Base-by-base conservation (phyloP, 2,797 vertebrate genomes). In the Tarsius wallacei region DNA sequence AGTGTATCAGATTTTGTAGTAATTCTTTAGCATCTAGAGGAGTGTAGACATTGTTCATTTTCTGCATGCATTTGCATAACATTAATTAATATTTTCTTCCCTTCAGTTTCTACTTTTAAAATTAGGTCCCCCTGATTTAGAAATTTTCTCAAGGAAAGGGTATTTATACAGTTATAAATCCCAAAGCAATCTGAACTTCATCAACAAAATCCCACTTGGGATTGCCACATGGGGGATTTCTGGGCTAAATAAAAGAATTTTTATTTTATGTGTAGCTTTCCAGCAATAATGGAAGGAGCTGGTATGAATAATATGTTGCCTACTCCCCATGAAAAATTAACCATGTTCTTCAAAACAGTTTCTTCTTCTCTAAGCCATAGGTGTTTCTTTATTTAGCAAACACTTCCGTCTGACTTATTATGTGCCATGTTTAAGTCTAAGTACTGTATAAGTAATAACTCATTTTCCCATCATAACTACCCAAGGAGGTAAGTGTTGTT, bases 351-450 rank as follows among this genome's bases (percentile, higher is more conserved):
- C 91, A 81, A 93, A 96, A 91, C 55, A 42, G 28, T 82, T 86
- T 93, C 78, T 80, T 93, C 78, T 76, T 85, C 31, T 85, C 33
- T 87, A 66, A 97, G 73, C 31, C 16, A 61, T 17, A n/a, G 47
- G n/a, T 8, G n/a, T 95, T 90, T 94, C 86, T 91, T 81, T 91
- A 86, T 71, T 95, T 24, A 87, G 83, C 31, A 61, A 87, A 51
- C 73, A 68, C 12, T 63, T 68, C 10, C 15, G 73, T 89, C 70
- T 76, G 91, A 78, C n/a, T 91, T 64, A 33, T 78, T 55, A 87
- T 19, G 16, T 59, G 61, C 31, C 24, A 87, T 78, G 28, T 42
- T 68, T 64, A 53, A 71, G 47, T 91, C 76, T 76, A 68, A 95
- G 19, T 68, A 53, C 42, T 51, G 76, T 81, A 53, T 77, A 88